phyloP scores from a whole-genome alignment of 2,888 invertebrate species.

The Leucophenga maculata region DNA sequence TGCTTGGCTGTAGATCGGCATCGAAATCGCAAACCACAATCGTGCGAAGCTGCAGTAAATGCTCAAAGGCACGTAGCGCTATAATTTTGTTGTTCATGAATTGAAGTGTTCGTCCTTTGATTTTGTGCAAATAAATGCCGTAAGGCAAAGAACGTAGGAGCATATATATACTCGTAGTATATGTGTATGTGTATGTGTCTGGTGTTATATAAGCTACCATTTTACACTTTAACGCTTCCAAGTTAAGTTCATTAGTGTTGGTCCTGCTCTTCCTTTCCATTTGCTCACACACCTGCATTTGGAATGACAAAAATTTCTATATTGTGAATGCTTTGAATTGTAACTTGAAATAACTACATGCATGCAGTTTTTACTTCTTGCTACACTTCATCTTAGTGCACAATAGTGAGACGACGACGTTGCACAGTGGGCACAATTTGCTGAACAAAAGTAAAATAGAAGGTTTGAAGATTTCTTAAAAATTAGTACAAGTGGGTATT shows the following conservation, averaged over 20 bases:
- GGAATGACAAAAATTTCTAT: conserved; percentile 17
- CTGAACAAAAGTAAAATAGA: too few species aligned
- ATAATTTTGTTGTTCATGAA: conserved; percentile 10
- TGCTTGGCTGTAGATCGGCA: conserved; percentile 42
- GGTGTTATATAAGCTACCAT: conserved; percentile 25
- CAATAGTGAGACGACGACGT: too few species aligned
- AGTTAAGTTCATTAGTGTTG: conserved; percentile 13
- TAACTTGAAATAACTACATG: background rate
- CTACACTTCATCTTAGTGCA: background rate
- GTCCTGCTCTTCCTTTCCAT: background rate
- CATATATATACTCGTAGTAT: conserved; percentile 40
- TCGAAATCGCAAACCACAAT: conserved; percentile 26
- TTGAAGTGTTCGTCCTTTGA: conserved; percentile 20
- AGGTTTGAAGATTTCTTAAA: too few species aligned
- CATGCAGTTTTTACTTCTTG: background rate
- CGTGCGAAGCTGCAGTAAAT: background rate
- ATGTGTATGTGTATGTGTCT: conserved; percentile 23
- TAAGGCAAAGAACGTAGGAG: conserved; percentile 43
- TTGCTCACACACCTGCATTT: background rate
- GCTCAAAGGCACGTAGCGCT: conserved; percentile 4
- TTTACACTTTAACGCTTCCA: background rate
- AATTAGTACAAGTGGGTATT: too few species aligned
- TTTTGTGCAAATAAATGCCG: conserved; percentile 52
- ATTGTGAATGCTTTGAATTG: conserved; percentile 20
- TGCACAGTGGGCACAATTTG: too few species aligned